A percentile compares a stretch with the other conserved stretches of the same genome.
Conservation (phyloP, 2,113 vertebrate species). For the Apeltes quadracus region DNA sequence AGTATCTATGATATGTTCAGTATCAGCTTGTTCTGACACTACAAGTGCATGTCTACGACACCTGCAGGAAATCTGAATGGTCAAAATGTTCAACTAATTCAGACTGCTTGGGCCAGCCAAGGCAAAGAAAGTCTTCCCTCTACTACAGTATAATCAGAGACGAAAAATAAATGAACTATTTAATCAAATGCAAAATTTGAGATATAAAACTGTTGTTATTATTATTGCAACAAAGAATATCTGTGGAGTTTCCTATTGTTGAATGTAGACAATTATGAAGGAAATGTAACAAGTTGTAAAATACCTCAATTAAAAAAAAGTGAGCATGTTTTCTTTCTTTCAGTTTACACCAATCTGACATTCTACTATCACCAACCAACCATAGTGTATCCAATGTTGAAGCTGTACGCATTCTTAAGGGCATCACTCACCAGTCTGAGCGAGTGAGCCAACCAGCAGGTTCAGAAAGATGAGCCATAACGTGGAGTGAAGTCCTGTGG, state of each 20-base stretch:
- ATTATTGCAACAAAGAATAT: too few species aligned
- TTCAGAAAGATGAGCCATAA: slow-evolving; percentile 41
- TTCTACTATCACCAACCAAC: not conserved
- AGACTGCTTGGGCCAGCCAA: not conserved
- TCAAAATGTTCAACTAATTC: not conserved
- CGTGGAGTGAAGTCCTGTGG: not conserved
- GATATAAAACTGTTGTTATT: not conserved
- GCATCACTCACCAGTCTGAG: slow-evolving; percentile 50
- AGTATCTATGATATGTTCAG: slow-evolving; percentile 10
- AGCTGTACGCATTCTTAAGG: not conserved
- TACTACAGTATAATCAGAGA: too few species aligned
- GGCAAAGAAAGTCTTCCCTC: too few species aligned
- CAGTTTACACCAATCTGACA: not conserved
- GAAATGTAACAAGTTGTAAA: not conserved
- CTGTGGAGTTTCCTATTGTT: not conserved
- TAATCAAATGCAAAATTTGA: not conserved
- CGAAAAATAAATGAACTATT: not conserved
- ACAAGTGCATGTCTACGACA: not conserved
- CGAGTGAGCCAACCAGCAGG: slow-evolving; percentile 31
- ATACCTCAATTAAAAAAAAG: not conserved
- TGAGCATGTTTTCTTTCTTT: not conserved
- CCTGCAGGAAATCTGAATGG: not conserved
- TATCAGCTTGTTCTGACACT: not conserved
- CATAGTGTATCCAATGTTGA: not conserved
- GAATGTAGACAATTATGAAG: not conserved